Percentiles rank a stretch among this genome's conserved stretches.
Evolutionary conservation across 2,113 vertebrate species (phyloP).

Genomic region (Scatophagus argus): DNA sequence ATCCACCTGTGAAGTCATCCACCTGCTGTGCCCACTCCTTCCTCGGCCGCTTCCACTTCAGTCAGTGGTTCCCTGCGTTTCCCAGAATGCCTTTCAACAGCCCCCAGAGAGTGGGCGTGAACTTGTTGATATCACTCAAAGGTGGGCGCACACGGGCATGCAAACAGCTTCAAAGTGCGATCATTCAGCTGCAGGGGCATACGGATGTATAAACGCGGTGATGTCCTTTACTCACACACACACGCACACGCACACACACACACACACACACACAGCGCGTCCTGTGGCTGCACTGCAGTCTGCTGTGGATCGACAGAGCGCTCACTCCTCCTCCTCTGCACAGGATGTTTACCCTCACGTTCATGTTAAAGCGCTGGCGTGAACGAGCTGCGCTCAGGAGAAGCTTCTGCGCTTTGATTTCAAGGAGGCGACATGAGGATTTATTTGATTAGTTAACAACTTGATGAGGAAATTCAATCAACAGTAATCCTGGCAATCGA

Average conservation of each 20-base stretch:
- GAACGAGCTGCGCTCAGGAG: not conserved
- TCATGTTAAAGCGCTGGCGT: not conserved
- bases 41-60: slow-evolving; percentile 45
- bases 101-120: slow-evolving; percentile 60
- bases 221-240: too few species aligned
- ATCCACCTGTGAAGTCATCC: slow-evolving; percentile 47
- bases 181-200: slow-evolving; percentile 39
- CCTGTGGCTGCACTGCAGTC: slow-evolving; percentile 28
- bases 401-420: not conserved
- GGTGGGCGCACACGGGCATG: slow-evolving; percentile 56
- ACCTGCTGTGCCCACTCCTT: slow-evolving; percentile 8
- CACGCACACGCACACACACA: too few species aligned
- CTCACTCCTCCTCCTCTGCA: not conserved
- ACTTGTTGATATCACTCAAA: slow-evolving; percentile 60
- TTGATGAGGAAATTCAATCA: not conserved
- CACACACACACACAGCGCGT: slow-evolving; percentile 9
- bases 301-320: not conserved
- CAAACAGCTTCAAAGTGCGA: slow-evolving; percentile 46
- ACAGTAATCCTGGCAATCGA: not conserved
- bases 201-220: slow-evolving; percentile 13
- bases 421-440: not conserved
- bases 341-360: not conserved
- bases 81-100: slow-evolving; percentile 66
- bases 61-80: slow-evolving; percentile 51
- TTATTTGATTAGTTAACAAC: not conserved